Percentiles rank a stretch among this genome's conserved stretches.
phyloP scores from a whole-genome alignment of 2,888 invertebrate genomes.

The Limnephilus lunatus region DNA sequence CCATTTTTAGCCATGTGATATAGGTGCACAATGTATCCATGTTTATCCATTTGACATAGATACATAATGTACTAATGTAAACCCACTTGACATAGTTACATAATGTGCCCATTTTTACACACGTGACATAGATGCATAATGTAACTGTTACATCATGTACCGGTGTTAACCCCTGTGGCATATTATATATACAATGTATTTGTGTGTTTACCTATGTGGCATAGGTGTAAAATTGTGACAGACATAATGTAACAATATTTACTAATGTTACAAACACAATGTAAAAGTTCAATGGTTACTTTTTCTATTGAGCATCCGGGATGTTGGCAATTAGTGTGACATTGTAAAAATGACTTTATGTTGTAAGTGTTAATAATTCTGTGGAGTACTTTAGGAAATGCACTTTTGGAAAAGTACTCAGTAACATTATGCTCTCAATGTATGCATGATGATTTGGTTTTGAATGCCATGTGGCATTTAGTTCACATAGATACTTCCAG shows the following conservation, averaged over 20 bases:
- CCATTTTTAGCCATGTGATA: neutral
- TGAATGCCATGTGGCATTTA: neutral
- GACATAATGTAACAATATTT: neutral
- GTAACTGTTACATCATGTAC: neutral
- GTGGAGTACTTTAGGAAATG: slow-evolving; percentile 6
- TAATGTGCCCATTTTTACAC: neutral
- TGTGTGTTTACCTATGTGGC: too few relatives aligned
- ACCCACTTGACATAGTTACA: too few relatives aligned
- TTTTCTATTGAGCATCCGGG: slow-evolving; percentile 11
- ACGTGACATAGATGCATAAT: neutral
- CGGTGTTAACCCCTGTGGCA: too few relatives aligned
- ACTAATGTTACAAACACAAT: neutral
- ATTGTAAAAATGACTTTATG: slow-evolving; percentile 57
- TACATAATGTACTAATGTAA: neutral
- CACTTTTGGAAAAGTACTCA: slow-evolving; percentile 16
- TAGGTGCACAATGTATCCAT: neutral
- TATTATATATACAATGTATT: too few relatives aligned
- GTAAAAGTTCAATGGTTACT: slow-evolving; percentile 28
- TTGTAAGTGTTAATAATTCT: slow-evolving; percentile 37
- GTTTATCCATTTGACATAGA: neutral
- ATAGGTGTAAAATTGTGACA: too few relatives aligned
- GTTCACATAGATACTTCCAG: neutral
- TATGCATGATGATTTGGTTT: slow-evolving; percentile 5
- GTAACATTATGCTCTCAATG: slow-evolving; percentile 26
- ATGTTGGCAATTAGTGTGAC: slow-evolving; percentile 45